A percentile compares a stretch with the other conserved stretches of the same genome.
Evolutionary conservation across 2,888 invertebrate species (phyloP).

Genomic region (Muschampia plurimacula): DNA sequence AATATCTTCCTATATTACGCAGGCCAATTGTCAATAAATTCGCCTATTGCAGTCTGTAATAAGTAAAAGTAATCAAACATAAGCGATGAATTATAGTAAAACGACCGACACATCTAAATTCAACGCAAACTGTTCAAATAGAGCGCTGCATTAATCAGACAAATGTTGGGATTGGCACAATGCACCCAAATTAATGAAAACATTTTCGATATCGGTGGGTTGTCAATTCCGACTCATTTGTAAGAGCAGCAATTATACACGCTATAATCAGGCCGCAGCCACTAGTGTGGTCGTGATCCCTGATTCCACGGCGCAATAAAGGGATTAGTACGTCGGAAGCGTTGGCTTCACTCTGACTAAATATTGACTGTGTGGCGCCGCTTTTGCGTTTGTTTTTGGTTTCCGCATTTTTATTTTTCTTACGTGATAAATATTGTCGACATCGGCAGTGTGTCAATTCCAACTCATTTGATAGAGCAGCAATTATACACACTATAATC

Average conservation of each 20-base stretch:
- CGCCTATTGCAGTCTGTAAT: neutral
- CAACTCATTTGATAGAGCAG: conserved; percentile 77
- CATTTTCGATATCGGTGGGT: conserved; percentile 70
- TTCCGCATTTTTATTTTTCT: neutral
- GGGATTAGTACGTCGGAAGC: conserved; percentile 34
- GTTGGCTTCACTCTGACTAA: conserved; percentile 5
- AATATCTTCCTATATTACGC: too few relatives aligned
- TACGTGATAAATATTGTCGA: neutral
- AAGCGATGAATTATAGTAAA: conserved; percentile 28
- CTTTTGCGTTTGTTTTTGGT: conserved; percentile 3
- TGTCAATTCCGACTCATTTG: conserved; percentile 75
- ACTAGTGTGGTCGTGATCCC: conserved; percentile 56
- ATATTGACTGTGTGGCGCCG: conserved; percentile 39
- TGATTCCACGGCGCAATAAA: conserved; percentile 54
- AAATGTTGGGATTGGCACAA: conserved; percentile 74
- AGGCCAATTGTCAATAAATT: too few relatives aligned
- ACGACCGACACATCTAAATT: conserved; percentile 32
- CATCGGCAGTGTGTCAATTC: conserved; percentile 68
- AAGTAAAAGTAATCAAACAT: conserved; percentile 20
- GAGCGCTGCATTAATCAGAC: conserved; percentile 64
- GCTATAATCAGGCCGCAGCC: conserved; percentile 72
- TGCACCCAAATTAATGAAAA: conserved; percentile 82
- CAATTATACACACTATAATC: conserved; percentile 81
- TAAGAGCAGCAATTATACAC: conserved; percentile 80
- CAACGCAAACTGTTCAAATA: conserved; percentile 32